Conservation (phyloP, 2,797 vertebrate genomes). For the Intellagama lesueurii region DNA sequence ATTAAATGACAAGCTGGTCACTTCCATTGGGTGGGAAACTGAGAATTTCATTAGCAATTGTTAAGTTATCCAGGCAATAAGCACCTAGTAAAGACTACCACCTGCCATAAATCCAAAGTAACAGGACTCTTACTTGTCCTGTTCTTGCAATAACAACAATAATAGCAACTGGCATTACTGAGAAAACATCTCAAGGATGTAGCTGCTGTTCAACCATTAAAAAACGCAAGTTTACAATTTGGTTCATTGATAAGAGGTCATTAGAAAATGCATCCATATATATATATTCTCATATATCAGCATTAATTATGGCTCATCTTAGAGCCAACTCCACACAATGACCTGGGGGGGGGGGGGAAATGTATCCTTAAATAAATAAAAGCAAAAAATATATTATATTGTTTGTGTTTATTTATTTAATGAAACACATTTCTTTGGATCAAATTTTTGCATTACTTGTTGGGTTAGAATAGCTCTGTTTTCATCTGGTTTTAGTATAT, state of each 20-base stretch:
- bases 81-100: background rate
- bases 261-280: background rate
- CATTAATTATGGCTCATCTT: too few relatives aligned
- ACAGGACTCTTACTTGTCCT: background rate
- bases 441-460: background rate
- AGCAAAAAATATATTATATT: too few relatives aligned
- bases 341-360: too few relatives aligned
- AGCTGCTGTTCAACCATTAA: background rate
- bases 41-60: too few relatives aligned
- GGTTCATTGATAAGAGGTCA: background rate
- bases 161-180: background rate
- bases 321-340: too few relatives aligned
- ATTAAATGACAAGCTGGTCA: too few relatives aligned
- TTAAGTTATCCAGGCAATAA: too few relatives aligned
- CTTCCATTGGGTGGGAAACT: too few relatives aligned
- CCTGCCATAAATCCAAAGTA: background rate
- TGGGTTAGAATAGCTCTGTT: background rate
- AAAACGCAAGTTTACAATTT: background rate
- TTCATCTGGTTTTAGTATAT: background rate
- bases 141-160: background rate
- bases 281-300: background rate
- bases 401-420: too few relatives aligned
- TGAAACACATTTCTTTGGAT: too few relatives aligned
- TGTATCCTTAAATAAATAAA: too few relatives aligned
- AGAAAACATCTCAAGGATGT: background rate